Evolutionary conservation across 1,140 invertebrate genomes (phyloP), one percentile per base, ranked within the genome.

Genomic region (Panagrolaimus sp.): DNA sequence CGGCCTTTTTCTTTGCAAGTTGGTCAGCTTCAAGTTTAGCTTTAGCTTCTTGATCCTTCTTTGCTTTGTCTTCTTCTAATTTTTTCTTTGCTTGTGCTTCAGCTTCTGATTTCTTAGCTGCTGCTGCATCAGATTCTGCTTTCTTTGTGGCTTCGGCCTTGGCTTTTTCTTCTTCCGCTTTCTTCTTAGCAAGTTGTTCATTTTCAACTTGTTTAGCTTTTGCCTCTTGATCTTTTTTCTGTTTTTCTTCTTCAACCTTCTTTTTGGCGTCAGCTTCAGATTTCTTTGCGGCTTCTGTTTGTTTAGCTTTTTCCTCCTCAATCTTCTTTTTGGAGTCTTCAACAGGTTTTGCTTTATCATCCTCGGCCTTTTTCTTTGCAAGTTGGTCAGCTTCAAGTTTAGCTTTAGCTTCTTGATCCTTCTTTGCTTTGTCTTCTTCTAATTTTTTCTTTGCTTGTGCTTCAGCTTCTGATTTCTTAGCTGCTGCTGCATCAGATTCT

Each of bases 1-100:
- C 51, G n/a, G n/a, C n/a, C n/a, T 53, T 53, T n/a, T 53, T 53
- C 51, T 53, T 53, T 20, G 51, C 51, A n/a, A n/a, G n/a, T n/a
- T n/a, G n/a, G n/a, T n/a, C n/a, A n/a, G n/a, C n/a, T n/a, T n/a
- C n/a, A n/a, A n/a, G n/a, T 53, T 9, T n/a, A 53, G 51, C 51
- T 23, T 53, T n/a, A 2, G 27, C 20, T 27, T 53, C 27, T n/a
- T n/a, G n/a, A 27, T 0, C 51, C n/a, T 53, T 53, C 20, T 53
- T 27, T 20, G 20, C 51, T n/a, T n/a, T n/a, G n/a, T n/a, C n/a
- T 9, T 9, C 51, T 38, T 38, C 31, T 53, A n/a, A n/a, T n/a
- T n/a, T n/a, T n/a, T n/a, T n/a, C n/a, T n/a, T n/a, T n/a, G n/a
- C n/a, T n/a, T n/a, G n/a, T n/a, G n/a, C n/a, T n/a, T n/a, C n/a